These are phyloP conservation scores for Micrastur ruficollis DNA, from an alignment of 2,797 vertebrate genomes.

Conservation along the genomic window DNA sequence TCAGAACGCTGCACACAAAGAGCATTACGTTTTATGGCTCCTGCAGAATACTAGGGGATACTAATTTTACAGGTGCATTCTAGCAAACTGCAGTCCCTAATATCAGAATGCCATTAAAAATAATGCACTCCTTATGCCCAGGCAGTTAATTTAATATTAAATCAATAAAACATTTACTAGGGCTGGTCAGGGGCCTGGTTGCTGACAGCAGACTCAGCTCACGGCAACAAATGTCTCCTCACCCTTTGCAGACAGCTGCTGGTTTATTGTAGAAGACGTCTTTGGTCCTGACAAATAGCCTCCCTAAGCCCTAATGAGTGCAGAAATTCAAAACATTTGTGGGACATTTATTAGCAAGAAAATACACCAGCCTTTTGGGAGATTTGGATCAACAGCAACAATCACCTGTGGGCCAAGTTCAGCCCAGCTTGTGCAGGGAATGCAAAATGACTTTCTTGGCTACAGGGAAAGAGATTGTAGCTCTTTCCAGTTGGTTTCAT, in stretches of 20 bases:
- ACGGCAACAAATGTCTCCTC: slow-evolving; percentile 63
- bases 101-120: slow-evolving; percentile 68
- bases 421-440: background rate
- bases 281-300: slow-evolving; percentile 71
- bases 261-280: slow-evolving; percentile 70
- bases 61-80: slow-evolving; percentile 78
- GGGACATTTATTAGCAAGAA: slow-evolving; percentile 69
- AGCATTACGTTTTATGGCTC: slow-evolving; percentile 62
- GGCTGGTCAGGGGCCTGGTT: slow-evolving; percentile 57
- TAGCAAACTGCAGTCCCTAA: slow-evolving; percentile 67
- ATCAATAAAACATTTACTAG: slow-evolving; percentile 76
- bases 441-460: background rate
- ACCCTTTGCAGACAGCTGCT: slow-evolving; percentile 69
- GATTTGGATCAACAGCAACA: slow-evolving; percentile 33
- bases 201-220: slow-evolving; percentile 75
- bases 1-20: slow-evolving; percentile 30
- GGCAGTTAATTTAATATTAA: slow-evolving; percentile 77
- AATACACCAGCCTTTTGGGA: slow-evolving; percentile 43
- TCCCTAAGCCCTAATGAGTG: slow-evolving; percentile 68
- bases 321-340: slow-evolving; percentile 73
- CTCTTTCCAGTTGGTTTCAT: background rate
- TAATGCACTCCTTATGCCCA: slow-evolving; percentile 70
- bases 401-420: background rate
- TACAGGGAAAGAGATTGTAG: background rate
- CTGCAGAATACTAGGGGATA: slow-evolving; percentile 67